These are phyloP conservation scores for Eleutherodactylus coqui DNA, from an alignment of 2,797 vertebrate genomes.

Conservation along the genomic window DNA sequence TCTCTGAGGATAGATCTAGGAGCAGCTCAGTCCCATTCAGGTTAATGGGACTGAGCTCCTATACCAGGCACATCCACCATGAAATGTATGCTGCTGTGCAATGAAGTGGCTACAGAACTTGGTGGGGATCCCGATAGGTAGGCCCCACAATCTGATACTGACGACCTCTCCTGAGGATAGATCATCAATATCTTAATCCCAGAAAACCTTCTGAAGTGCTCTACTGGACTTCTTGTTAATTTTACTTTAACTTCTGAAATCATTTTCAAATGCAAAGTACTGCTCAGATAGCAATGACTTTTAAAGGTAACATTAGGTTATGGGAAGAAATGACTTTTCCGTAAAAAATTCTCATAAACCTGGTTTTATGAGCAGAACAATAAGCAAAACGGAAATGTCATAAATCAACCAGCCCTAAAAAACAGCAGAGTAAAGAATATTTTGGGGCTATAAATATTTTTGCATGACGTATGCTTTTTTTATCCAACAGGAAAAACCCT, in stretches of 20 bases:
- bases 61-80: too few relatives aligned
- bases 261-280: background rate
- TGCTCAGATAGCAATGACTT: background rate
- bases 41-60: too few relatives aligned
- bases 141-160: too few relatives aligned
- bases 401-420: background rate
- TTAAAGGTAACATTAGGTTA: background rate
- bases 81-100: too few relatives aligned
- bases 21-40: too few relatives aligned
- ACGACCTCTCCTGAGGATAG: too few relatives aligned
- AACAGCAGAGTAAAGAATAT: background rate
- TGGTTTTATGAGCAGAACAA: background rate
- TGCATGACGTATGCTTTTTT: background rate
- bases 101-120: too few relatives aligned
- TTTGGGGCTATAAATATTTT: conserved; percentile 16
- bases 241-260: background rate
- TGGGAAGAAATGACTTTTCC: background rate
- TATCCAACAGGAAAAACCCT: background rate
- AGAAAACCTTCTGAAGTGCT: too few relatives aligned
- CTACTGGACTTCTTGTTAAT: too few relatives aligned
- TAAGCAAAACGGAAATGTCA: background rate
- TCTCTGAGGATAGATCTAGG: too few relatives aligned
- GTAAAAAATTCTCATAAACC: background rate
- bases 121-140: too few relatives aligned
- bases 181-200: too few relatives aligned